A percentile compares a stretch with the other conserved stretches of the same genome.
Evolutionary conservation across 2,888 invertebrate genomes (phyloP).

Genomic region (Listrodromus nycthemerus): DNA sequence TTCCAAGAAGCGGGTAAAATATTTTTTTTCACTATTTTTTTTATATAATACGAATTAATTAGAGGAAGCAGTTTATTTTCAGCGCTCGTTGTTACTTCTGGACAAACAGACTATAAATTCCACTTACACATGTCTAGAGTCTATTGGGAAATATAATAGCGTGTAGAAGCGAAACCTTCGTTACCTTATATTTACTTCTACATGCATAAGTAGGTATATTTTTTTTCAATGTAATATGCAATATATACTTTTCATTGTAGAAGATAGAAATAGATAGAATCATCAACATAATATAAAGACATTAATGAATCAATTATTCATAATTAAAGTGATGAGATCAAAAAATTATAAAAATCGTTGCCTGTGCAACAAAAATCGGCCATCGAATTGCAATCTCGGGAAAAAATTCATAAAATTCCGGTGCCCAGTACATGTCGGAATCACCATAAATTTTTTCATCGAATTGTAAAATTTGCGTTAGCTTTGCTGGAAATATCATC

Average conservation of each 20-base stretch:
- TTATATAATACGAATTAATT: conserved; percentile 3
- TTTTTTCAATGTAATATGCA: too few relatives aligned
- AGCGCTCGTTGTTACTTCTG: neutral
- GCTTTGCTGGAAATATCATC: neutral
- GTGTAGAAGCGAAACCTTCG: neutral
- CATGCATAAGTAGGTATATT: too few relatives aligned
- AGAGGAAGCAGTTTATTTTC: neutral
- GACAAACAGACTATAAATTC: conserved; percentile 4
- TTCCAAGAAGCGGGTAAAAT: neutral
- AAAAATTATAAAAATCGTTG: neutral
- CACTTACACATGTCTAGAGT: neutral
- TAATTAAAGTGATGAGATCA: too few relatives aligned
- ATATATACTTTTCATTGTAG: neutral
- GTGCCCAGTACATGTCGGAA: neutral
- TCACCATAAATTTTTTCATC: neutral
- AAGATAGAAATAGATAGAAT: neutral
- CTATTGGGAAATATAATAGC: neutral
- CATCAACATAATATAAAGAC: neutral
- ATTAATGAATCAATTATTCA: too few relatives aligned
- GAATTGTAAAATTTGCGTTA: neutral
- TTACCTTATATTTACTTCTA: neutral
- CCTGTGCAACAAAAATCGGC: neutral
- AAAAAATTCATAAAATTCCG: neutral
- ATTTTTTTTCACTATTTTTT: conserved; percentile 22
- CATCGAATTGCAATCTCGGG: neutral